Evolutionary conservation across 2,113 vertebrate genomes (phyloP).

Genomic region (Otolemur garnettii): DNA sequence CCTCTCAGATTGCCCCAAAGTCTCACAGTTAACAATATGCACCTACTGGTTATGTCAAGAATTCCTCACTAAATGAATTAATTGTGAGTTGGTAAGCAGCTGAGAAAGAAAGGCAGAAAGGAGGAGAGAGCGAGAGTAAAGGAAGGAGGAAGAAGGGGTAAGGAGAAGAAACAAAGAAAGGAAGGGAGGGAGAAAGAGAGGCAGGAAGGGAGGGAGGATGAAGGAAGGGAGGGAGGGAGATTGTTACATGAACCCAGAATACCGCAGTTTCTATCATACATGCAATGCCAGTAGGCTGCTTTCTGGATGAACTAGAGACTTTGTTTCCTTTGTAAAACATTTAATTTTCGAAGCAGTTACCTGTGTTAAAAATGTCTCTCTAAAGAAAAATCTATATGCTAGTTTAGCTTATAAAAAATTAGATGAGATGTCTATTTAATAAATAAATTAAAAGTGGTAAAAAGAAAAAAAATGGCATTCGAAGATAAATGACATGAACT

Average conservation of each 20-base stretch:
- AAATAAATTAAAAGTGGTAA: slow-evolving; percentile 12
- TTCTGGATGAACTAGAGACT: neutral
- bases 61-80: slow-evolving; percentile 23
- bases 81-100: neutral
- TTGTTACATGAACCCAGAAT: neutral
- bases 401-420: slow-evolving; percentile 18
- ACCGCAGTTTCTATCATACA: neutral
- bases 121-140: rapidly evolving
- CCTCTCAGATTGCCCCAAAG: neutral
- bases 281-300: neutral
- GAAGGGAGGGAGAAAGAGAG: rapidly evolving
- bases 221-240: too few species aligned
- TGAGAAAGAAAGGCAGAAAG: neutral
- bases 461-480: neutral
- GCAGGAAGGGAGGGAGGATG: rapidly evolving
- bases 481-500: neutral
- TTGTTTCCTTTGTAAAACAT: neutral
- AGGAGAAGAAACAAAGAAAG: rapidly evolving
- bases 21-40: neutral
- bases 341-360: neutral
- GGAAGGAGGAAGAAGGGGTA: rapidly evolving
- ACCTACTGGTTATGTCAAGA: neutral
- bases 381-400: slow-evolving; percentile 39
- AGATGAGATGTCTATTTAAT: neutral
- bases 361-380: neutral